Evolutionary conservation across 1,140 invertebrate genomes (phyloP).

Genomic region (Aphis craccivora): DNA sequence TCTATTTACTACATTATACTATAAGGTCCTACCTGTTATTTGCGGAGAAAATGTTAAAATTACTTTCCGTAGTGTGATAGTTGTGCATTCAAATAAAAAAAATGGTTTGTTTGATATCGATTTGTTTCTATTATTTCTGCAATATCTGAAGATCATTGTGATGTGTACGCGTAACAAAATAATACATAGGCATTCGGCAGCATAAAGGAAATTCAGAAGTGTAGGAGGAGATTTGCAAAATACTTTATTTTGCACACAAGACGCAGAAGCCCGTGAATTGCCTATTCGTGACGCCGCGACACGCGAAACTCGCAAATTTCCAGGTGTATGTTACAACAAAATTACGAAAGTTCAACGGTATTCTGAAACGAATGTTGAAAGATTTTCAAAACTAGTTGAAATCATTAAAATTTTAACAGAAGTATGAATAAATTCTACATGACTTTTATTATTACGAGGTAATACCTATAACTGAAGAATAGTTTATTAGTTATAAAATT

Average conservation of each 20-base stretch:
- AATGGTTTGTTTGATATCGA: not conserved
- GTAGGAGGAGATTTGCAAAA: slow-evolving; percentile 1
- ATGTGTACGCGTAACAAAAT: not conserved
- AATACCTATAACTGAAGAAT: not conserved
- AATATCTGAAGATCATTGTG: not conserved
- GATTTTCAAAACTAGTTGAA: not conserved
- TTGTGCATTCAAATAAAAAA: not conserved
- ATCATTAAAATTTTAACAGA: not conserved
- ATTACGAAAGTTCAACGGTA: not conserved
- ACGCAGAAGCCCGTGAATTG: slow-evolving; percentile 46
- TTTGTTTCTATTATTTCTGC: not conserved
- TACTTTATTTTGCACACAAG: slow-evolving; percentile 53
- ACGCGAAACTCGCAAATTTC: not conserved
- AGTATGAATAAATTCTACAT: not conserved
- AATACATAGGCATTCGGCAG: not conserved
- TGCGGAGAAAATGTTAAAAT: not conserved
- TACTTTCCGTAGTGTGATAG: not conserved
- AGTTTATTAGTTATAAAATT: not conserved
- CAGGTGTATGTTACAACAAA: not conserved
- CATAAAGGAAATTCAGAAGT: not conserved
- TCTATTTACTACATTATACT: not conserved
- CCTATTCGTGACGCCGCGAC: slow-evolving; percentile 47
- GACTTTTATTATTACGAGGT: not conserved
- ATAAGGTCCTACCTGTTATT: not conserved
- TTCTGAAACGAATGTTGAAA: not conserved